A percentile compares a stretch with the other conserved stretches of the same genome.
These are phyloP conservation scores for Psilopogon haemacephalus DNA, from an alignment of 2,113 vertebrate genomes.

Conservation along the genomic window DNA sequence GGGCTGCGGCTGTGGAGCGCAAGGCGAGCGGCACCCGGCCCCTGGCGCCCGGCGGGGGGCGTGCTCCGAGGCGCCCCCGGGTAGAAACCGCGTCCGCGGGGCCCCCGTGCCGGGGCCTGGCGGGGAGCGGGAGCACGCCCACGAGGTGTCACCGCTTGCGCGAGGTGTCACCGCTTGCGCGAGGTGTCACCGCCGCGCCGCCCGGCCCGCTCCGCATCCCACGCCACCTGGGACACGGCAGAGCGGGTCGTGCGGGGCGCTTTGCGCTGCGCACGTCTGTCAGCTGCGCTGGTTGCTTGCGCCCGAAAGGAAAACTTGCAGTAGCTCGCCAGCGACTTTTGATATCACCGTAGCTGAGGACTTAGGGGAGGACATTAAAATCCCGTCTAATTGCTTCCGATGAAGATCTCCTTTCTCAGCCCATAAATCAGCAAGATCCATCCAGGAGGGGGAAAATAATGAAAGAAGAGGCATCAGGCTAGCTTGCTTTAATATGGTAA, in stretches of 20 bases:
- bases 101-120: too few relatives aligned
- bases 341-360: rapidly evolving
- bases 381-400: rapidly evolving
- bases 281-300: rapidly evolving
- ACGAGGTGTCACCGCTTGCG: not conserved
- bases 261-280: not conserved
- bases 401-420: rapidly evolving
- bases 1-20: not conserved
- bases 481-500: not conserved
- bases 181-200: not conserved
- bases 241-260: not conserved
- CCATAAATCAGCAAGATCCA: rapidly evolving
- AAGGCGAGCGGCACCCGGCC: too few relatives aligned
- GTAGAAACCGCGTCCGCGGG: not conserved
- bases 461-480: not conserved
- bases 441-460: not conserved
- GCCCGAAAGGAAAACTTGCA: rapidly evolving
- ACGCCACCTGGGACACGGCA: too few relatives aligned
- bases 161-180: not conserved
- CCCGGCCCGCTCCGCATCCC: not conserved
- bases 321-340: rapidly evolving
- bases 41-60: too few relatives aligned
- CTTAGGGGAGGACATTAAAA: rapidly evolving
- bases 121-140: not conserved
- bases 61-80: too few relatives aligned